phyloP scores from a whole-genome alignment of 2,797 vertebrate species.

The Mionectes olivaceus region DNA sequence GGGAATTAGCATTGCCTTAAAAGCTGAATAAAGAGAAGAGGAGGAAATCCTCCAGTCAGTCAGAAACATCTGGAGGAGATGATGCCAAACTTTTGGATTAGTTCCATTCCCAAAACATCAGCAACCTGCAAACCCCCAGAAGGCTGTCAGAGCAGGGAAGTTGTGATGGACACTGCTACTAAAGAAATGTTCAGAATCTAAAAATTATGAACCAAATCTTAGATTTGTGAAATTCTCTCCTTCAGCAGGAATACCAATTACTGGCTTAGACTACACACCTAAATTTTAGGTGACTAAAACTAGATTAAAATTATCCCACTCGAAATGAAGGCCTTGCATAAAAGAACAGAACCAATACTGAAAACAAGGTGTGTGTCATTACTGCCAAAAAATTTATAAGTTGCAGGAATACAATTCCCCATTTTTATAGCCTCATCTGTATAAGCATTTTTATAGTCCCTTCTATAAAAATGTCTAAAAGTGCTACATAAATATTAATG shows the following conservation, averaged over 20 bases:
- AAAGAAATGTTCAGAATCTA: background rate
- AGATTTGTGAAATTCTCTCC: background rate
- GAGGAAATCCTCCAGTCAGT: background rate
- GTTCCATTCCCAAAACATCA: background rate
- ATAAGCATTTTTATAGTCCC: slow-evolving; percentile 30
- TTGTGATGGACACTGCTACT: background rate
- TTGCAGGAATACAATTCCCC: slow-evolving; percentile 22
- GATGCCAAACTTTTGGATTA: background rate
- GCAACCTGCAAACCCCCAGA: background rate
- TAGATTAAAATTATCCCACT: background rate
- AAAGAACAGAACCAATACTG: background rate
- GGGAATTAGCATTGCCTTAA: background rate
- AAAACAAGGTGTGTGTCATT: background rate
- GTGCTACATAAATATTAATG: slow-evolving; percentile 45
- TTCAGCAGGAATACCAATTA: background rate
- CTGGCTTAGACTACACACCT: background rate
- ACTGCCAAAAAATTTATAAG: slow-evolving; percentile 16
- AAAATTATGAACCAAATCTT: background rate
- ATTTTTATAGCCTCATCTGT: slow-evolving; percentile 35
- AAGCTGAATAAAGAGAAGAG: background rate
- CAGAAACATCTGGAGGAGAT: background rate
- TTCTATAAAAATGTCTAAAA: slow-evolving; percentile 31
- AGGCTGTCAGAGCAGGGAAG: background rate
- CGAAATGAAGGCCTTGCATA: background rate
- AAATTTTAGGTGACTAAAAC: slow-evolving; percentile 2